Evolutionary conservation across 2,888 invertebrate genomes (phyloP).

Genomic region (Apamea monoglypha): DNA sequence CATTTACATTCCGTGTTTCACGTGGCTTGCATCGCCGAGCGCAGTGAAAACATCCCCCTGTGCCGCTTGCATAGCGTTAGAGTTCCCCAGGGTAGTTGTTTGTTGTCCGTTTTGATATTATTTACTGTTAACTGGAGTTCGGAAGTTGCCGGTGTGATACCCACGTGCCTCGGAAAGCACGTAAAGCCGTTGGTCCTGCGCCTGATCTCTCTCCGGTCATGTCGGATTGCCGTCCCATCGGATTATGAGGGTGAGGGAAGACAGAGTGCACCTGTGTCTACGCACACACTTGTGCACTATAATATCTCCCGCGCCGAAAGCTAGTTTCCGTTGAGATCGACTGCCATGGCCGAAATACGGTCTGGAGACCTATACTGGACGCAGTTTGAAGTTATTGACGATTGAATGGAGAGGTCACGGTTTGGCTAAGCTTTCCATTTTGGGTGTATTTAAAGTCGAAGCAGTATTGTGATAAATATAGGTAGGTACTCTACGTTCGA

Average conservation of each 20-base stretch:
- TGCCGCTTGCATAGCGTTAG: slow-evolving; percentile 45
- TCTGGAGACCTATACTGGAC: background rate
- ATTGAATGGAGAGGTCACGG: background rate
- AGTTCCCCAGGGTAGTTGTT: slow-evolving; percentile 12
- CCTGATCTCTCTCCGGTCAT: background rate
- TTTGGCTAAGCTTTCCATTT: background rate
- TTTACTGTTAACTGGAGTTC: background rate
- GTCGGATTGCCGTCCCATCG: background rate
- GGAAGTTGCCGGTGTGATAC: no score
- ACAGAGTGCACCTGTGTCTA: background rate
- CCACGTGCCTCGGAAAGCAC: no score
- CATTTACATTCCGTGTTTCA: slow-evolving; percentile 66
- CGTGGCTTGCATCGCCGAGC: slow-evolving; percentile 61
- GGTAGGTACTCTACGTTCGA: background rate
- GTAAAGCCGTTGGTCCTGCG: no score
- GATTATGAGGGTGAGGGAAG: background rate
- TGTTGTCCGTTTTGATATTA: background rate
- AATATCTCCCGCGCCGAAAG: no score
- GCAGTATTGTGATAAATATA: background rate
- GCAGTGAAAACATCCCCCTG: slow-evolving; percentile 66
- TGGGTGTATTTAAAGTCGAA: background rate
- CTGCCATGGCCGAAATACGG: background rate
- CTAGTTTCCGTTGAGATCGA: no score
- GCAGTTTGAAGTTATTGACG: background rate
- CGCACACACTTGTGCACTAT: background rate